These are phyloP conservation scores for Chiloscyllium punctatum DNA, from an alignment of 2,797 vertebrate genomes.

Conservation along the genomic window DNA sequence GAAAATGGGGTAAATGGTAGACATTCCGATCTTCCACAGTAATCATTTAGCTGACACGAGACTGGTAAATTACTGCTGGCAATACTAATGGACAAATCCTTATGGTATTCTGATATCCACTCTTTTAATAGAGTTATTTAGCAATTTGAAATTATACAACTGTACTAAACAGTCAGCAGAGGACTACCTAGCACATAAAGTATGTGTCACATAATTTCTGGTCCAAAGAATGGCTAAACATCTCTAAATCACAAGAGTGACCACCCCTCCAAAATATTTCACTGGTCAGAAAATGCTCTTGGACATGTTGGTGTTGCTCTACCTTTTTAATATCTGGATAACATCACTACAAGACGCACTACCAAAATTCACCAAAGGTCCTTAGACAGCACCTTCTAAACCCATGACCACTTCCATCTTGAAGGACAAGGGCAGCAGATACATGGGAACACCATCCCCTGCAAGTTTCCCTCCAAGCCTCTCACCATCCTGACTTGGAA, in stretches of 20 bases:
- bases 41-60: background rate
- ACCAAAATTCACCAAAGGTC: too few relatives aligned
- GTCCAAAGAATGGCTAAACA: background rate
- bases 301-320: background rate
- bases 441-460: too few relatives aligned
- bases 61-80: background rate
- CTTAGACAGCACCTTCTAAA: too few relatives aligned
- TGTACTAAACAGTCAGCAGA: background rate
- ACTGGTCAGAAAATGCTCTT: background rate
- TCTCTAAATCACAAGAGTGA: background rate
- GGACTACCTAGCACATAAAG: background rate
- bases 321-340: background rate
- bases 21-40: background rate
- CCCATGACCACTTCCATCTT: too few relatives aligned
- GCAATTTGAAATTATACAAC: background rate
- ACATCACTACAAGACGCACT: too few relatives aligned
- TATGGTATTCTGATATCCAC: background rate
- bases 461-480: too few relatives aligned
- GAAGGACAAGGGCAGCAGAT: too few relatives aligned
- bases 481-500: too few relatives aligned
- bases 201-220: background rate
- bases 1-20: background rate
- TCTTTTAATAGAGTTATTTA: background rate
- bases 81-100: background rate
- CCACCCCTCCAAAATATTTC: background rate